phyloP scores from a whole-genome alignment of 1,140 invertebrate genomes.

The Diachasmimorpha longicaudata region DNA sequence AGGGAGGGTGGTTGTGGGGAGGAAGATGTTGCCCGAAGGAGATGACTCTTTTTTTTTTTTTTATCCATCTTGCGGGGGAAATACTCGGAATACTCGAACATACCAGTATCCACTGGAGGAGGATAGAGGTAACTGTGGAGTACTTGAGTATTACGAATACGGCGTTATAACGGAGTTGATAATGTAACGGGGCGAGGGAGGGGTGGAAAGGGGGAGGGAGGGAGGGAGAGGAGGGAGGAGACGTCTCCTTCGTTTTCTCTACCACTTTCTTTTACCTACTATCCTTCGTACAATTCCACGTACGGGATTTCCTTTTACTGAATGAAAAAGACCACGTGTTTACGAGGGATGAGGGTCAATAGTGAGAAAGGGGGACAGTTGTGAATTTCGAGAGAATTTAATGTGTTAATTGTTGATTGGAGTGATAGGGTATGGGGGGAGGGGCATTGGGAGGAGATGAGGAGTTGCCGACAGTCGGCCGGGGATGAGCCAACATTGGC shows the following conservation, averaged over 20 bases:
- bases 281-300: conserved; percentile 17
- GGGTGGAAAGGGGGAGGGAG: conserved; percentile 53
- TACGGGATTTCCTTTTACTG: conserved; percentile 50
- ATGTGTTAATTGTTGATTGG: too few relatives aligned
- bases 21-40: background rate
- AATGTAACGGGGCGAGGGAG: conserved; percentile 58
- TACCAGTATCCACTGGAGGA: conserved; percentile 1
- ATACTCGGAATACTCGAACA: conserved; percentile 3
- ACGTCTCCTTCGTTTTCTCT: conserved; percentile 39
- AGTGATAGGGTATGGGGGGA: too few relatives aligned
- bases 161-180: conserved; percentile 60
- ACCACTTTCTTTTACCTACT: conserved; percentile 31
- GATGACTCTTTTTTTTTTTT: background rate
- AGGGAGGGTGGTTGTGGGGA: background rate
- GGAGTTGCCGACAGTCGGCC: too few relatives aligned
- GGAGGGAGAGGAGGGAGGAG: conserved; percentile 54
- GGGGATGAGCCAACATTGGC: too few relatives aligned
- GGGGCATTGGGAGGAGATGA: background rate
- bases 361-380: background rate
- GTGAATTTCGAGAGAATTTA: too few relatives aligned
- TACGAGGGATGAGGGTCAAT: background rate
- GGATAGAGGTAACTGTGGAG: conserved; percentile 10
- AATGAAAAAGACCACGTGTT: conserved; percentile 46
- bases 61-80: background rate
- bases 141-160: conserved; percentile 57